Evolutionary conservation across 2,113 vertebrate species (phyloP).

Genomic region (Neofelis nebulosa): DNA sequence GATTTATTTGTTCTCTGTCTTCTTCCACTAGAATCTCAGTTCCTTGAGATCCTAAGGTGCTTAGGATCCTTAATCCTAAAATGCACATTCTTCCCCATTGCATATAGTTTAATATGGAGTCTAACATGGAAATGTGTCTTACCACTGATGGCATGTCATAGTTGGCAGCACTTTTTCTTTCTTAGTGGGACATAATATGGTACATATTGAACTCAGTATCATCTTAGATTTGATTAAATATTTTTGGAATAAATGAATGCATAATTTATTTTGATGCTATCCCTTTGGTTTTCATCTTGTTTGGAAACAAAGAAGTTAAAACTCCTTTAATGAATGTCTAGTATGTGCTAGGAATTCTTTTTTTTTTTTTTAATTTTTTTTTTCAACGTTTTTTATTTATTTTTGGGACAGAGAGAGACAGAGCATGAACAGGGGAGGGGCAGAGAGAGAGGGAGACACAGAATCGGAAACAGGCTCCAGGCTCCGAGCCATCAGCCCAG

Average conservation of each 20-base stretch:
- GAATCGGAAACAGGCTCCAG: no score
- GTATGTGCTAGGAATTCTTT: neutral
- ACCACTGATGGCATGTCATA: fast-evolving
- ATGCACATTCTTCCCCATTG: neutral
- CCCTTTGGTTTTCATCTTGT: neutral
- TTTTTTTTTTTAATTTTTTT: no score
- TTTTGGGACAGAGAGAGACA: no score
- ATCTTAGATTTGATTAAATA: neutral
- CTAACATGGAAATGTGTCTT: neutral
- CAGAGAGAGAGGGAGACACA: no score
- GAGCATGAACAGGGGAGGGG: no score
- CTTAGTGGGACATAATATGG: neutral
- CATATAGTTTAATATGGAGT: neutral
- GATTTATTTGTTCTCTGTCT: neutral
- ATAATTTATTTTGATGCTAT: neutral
- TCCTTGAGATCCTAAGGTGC: neutral
- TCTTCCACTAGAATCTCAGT: neutral
- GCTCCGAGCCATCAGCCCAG: no score
- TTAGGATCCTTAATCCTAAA: no score
- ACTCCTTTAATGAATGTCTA: neutral
- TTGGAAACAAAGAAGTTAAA: neutral
- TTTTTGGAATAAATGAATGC: neutral
- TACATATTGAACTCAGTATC: neutral
- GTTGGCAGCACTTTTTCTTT: neutral
- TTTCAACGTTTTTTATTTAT: no score